A percentile compares a stretch with the other conserved stretches of the same genome.
These are phyloP conservation scores for Acanthaster planci DNA, from an alignment of 35 echinoderm and acorn worm species.

Conservation along the genomic window DNA sequence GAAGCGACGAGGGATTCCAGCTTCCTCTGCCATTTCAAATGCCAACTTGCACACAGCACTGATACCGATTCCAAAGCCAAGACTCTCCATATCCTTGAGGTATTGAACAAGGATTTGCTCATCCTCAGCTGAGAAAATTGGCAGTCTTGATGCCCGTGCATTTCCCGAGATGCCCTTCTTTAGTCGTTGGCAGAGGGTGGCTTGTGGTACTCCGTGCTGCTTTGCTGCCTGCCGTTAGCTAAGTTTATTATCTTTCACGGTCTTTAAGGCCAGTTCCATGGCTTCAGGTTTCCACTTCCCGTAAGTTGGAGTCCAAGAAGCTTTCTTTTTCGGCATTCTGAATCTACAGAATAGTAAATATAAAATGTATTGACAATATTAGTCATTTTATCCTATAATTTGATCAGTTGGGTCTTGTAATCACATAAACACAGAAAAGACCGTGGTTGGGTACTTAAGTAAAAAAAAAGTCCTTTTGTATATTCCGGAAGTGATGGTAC, in stretches of 20 bases:
- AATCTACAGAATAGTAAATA: too few species aligned
- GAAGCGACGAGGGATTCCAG: slow-evolving; percentile 35
- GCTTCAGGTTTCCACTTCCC: too few species aligned
- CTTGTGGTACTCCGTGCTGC: slow-evolving; percentile 17
- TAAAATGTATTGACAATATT: too few species aligned
- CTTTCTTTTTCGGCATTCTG: background rate
- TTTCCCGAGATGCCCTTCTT: slow-evolving; percentile 5
- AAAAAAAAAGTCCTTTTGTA: too few species aligned
- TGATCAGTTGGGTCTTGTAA: too few species aligned
- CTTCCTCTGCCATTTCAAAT: slow-evolving; percentile 52
- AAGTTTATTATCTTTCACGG: background rate
- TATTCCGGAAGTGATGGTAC: too few species aligned
- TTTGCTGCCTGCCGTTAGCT: slow-evolving; percentile 15
- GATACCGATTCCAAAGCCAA: slow-evolving; percentile 44
- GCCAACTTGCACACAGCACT: slow-evolving; percentile 53
- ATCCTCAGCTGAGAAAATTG: slow-evolving; percentile 40
- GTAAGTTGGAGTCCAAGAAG: slow-evolving; percentile 25
- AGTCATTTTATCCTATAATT: too few species aligned
- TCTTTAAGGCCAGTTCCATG: slow-evolving; percentile 5
- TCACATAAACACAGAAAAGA: too few species aligned
- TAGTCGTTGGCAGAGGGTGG: slow-evolving; percentile 33
- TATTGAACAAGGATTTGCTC: slow-evolving; percentile 35
- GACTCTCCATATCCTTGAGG: slow-evolving; percentile 51
- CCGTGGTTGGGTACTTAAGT: too few species aligned
- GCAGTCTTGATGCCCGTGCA: slow-evolving; percentile 43